Evolutionary conservation across 1,140 invertebrate genomes (phyloP).

Genomic region (Orius insidiosus): DNA sequence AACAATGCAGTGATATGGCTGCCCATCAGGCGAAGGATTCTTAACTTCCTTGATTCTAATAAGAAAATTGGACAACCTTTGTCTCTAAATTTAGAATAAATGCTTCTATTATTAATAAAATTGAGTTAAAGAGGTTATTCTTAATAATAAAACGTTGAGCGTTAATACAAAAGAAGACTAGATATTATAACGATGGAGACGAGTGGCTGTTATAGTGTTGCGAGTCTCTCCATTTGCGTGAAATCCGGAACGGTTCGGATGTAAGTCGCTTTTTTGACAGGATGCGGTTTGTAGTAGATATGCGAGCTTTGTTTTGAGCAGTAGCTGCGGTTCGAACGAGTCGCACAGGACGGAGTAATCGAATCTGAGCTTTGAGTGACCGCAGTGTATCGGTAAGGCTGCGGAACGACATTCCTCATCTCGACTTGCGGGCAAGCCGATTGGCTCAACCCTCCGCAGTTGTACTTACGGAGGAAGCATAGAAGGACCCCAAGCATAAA

Average conservation of each 20-base stretch:
- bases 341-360: slow-evolving; percentile 8
- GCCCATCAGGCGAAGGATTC: too few relatives aligned
- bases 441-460: not conserved
- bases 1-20: too few relatives aligned
- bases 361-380: slow-evolving; percentile 11
- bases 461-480: slow-evolving; percentile 8
- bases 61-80: too few relatives aligned
- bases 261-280: slow-evolving; percentile 1
- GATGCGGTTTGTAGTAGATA: slow-evolving; percentile 5
- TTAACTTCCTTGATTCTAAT: too few relatives aligned
- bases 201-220: slow-evolving; percentile 5
- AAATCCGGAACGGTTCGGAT: slow-evolving; percentile 5
- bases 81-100: not conserved
- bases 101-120: not conserved
- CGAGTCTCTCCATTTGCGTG: slow-evolving; percentile 11
- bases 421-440: slow-evolving; percentile 9
- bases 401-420: not conserved
- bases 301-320: slow-evolving; percentile 6
- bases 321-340: slow-evolving; percentile 4
- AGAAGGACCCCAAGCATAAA: slow-evolving; percentile 8
- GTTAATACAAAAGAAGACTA: not conserved
- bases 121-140: slow-evolving; percentile 4
- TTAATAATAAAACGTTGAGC: not conserved
- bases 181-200: not conserved
- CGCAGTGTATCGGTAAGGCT: not conserved